Base-by-base conservation (phyloP, 1,140 invertebrate genomes). In the Mycetomoellerius zeteki region DNA sequence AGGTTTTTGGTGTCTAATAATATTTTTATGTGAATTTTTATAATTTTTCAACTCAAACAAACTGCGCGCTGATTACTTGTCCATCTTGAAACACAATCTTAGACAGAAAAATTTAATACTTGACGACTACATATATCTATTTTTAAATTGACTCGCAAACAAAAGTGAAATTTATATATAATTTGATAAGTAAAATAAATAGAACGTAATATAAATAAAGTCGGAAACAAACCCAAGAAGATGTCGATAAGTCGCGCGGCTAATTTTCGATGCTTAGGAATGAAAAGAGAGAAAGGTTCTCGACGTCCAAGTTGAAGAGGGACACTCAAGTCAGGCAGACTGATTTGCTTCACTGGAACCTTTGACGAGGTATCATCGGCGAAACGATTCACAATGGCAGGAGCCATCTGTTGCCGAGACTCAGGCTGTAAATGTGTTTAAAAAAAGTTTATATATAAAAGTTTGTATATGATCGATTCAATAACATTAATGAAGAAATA, bases 231-330 rank as follows among this genome's bases (percentile, higher is more conserved):
- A 96, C 97, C 96, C 94, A 97, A 95, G 90, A 98, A 98, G 75
- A 98, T 96, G 84, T 97, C 96, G 73, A 98, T 97, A 4, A 98
- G 96, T 14, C 96, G 96, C 0, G 95, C 96, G 14, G 97, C 97
- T 91, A 97, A 96, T 88, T 94, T 94, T 6, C 97, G 96, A 94
- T 98, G 98, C 58, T 96, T 96, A 0, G 97, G 97, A 62, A 98
- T 96, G 92, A 98, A 98, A 16, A 98, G 95, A 0, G 97, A 98
- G 93, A 98, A 98, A 89, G 97, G 96, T 1, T 96, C 96, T 50
- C 97, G 96, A 80, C 97, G 96, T 24, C 95, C 96, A 65, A 98
- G 94, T 80, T 96, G 94, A 95, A 97, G 94, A 10, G 97, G 96
- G 37, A 97, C 92, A 1, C 95, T 96, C 1, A 98, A 91, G 92